Conservation (phyloP, 1,140 invertebrate species). For the Parasteatoda tepidariorum region DNA sequence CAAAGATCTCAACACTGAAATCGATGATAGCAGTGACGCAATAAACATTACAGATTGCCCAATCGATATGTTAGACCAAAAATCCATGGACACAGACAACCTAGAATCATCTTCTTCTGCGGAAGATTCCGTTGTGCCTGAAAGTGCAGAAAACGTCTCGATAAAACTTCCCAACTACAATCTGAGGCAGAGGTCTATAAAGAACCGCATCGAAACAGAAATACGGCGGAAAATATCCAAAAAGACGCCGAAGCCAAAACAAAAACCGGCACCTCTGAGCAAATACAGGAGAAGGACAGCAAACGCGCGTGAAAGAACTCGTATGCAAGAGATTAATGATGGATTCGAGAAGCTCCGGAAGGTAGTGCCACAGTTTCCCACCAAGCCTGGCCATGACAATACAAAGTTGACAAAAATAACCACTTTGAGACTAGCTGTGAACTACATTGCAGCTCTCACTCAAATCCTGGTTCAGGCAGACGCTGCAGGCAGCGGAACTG, state of each 20-base stretch:
- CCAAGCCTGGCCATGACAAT: constrained; percentile 63
- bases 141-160: not conserved
- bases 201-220: constrained; percentile 71
- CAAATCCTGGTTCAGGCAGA: constrained; percentile 69
- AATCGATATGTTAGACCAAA: not conserved
- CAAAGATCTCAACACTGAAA: not conserved
- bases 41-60: constrained; percentile 9
- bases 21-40: constrained; percentile 10
- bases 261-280: constrained; percentile 83
- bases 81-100: constrained; percentile 9
- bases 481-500: not conserved
- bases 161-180: constrained; percentile 68
- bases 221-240: constrained; percentile 66
- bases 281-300: constrained; percentile 91
- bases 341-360: constrained; percentile 84
- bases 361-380: constrained; percentile 76
- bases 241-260: constrained; percentile 73
- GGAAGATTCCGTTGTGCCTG: constrained; percentile 3
- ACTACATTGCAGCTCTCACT: constrained; percentile 81
- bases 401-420: constrained; percentile 91
- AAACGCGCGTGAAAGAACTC: constrained; percentile 84
- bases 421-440: constrained; percentile 85
- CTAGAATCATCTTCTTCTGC: constrained; percentile 21
- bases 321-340: constrained; percentile 88
- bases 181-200: constrained; percentile 71